Evolutionary conservation across 2,888 invertebrate species (phyloP).

Genomic region (Cylloceria caligata): DNA sequence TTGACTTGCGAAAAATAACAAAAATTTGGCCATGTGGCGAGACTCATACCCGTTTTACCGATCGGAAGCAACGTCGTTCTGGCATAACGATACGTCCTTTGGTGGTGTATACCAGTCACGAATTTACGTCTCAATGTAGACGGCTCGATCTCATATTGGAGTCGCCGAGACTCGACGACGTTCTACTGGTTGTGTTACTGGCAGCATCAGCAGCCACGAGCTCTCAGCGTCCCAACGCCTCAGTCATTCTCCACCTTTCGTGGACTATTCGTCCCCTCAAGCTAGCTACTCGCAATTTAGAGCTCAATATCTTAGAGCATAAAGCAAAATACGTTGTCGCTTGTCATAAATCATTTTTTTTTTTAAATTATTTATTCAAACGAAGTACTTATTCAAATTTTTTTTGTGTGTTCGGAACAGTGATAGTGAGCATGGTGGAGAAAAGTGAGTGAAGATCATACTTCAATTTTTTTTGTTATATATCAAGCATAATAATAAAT

Average conservation of each 20-base stretch:
- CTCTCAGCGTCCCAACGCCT: constrained; percentile 80
- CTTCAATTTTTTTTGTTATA: not conserved
- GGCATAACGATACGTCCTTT: constrained; percentile 33
- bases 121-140: constrained; percentile 34
- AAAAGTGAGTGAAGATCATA: constrained; percentile 80
- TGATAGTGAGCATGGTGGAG: constrained; percentile 78
- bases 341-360: not conserved
- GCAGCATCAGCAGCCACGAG: constrained; percentile 63
- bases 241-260: constrained; percentile 80
- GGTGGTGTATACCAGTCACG: constrained; percentile 10
- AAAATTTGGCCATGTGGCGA: constrained; percentile 15
- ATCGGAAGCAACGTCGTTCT: constrained; percentile 4
- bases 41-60: constrained; percentile 2
- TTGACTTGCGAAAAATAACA: constrained; percentile 19
- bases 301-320: constrained; percentile 40
- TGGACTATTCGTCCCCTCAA: constrained; percentile 67
- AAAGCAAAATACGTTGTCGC: constrained; percentile 14
- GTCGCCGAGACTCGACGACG: constrained; percentile 52
- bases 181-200: constrained; percentile 55
- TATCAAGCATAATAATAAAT: not conserved
- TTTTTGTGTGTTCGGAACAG: constrained; percentile 42
- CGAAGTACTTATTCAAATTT: not conserved
- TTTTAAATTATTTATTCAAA: not conserved
- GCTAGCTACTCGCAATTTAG: constrained; percentile 49
- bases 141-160: constrained; percentile 23